A percentile compares a stretch with the other conserved stretches of the same genome.
Evolutionary conservation across 2,797 vertebrate species (phyloP).

Genomic region (Streptopelia turtur): DNA sequence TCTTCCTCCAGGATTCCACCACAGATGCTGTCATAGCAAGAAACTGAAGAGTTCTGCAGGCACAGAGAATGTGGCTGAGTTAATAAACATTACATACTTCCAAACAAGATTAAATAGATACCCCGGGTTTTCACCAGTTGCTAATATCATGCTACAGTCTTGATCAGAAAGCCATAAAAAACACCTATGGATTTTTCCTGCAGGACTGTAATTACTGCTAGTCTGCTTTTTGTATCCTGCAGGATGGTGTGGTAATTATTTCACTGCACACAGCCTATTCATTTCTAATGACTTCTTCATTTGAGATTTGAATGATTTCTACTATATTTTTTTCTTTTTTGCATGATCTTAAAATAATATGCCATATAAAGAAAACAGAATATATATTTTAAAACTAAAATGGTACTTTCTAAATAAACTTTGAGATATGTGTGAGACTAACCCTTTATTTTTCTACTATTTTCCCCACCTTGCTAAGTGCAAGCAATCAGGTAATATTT

Average conservation of each 20-base stretch:
- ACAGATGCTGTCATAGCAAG: background rate
- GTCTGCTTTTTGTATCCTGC: background rate
- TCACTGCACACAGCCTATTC: background rate
- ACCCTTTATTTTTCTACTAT: background rate
- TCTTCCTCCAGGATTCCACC: background rate
- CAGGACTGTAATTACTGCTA: constrained; percentile 1
- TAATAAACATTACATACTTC: background rate
- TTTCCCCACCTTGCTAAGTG: background rate
- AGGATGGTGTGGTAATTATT: constrained; percentile 12
- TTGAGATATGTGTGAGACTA: background rate
- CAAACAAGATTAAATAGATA: background rate
- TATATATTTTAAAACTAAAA: background rate
- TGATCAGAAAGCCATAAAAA: constrained; percentile 11
- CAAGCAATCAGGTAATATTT: background rate
- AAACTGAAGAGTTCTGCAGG: background rate
- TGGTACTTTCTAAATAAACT: background rate
- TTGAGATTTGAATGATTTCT: background rate
- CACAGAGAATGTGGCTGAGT: background rate
- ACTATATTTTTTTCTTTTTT: background rate
- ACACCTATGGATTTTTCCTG: constrained; percentile 25
- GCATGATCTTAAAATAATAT: background rate
- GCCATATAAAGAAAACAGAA: background rate
- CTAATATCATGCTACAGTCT: background rate
- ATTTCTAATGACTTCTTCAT: background rate
- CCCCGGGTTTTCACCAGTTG: background rate